Evolutionary conservation across 2,797 vertebrate species (phyloP).

Genomic region (Pseudochirops cupreus): DNA sequence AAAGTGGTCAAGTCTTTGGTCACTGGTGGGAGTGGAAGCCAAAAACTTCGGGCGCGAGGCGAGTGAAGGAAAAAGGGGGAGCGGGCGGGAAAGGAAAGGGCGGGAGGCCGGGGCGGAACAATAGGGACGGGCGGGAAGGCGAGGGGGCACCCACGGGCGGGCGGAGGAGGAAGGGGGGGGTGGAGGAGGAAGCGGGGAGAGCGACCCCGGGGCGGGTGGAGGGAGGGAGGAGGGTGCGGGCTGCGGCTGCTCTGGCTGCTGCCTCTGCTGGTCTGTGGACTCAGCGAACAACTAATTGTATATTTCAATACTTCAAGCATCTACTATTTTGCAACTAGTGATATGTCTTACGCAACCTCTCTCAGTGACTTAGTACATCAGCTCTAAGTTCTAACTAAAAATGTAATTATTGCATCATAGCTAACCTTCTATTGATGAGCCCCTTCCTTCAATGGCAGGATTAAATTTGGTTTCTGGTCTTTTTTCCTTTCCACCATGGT

Average conservation of each 20-base stretch:
- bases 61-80: constrained; percentile 80
- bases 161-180: constrained; percentile 30
- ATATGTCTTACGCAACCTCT: neutral
- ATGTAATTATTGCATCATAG: neutral
- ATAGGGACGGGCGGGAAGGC: constrained; percentile 83
- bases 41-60: constrained; percentile 70
- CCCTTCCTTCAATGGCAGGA: neutral
- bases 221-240: constrained; percentile 85
- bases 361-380: neutral
- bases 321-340: neutral
- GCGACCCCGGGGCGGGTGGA: constrained; percentile 83
- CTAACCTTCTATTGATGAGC: neutral
- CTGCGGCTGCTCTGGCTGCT: constrained; percentile 86
- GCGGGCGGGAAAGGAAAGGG: constrained; percentile 83
- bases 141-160: constrained; percentile 70
- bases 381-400: neutral
- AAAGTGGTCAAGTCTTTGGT: too few species aligned
- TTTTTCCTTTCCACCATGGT: neutral
- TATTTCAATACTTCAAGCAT: neutral
- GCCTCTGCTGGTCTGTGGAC: constrained; percentile 87
- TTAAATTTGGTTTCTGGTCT: neutral
- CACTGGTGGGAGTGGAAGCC: too few species aligned
- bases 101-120: constrained; percentile 84
- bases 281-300: neutral
- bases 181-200: constrained; percentile 78